These are phyloP conservation scores for Hipposideros larvatus DNA, from an alignment of 2,797 vertebrate species.

Conservation along the genomic window DNA sequence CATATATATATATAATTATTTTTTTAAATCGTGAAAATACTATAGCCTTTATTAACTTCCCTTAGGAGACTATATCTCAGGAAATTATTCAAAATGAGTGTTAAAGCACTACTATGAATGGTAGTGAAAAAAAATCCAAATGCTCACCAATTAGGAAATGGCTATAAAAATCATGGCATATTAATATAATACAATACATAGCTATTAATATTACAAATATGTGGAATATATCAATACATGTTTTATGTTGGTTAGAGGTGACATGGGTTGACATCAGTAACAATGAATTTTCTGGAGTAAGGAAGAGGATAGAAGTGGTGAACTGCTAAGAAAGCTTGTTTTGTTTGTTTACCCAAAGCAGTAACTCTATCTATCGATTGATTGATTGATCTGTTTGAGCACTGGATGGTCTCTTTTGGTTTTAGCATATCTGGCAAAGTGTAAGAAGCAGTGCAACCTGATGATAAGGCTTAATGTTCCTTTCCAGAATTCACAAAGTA, in stretches of 20 bases:
- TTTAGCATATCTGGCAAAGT: not conserved
- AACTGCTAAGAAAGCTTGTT: not conserved
- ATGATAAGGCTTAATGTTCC: conserved; percentile 76
- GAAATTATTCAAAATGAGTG: conserved; percentile 50
- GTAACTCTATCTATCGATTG: not conserved
- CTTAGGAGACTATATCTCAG: conserved; percentile 32
- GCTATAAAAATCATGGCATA: not conserved
- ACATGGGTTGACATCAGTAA: not conserved
- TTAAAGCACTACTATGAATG: not conserved
- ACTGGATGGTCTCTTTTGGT: not conserved
- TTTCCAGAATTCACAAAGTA: conserved; percentile 24
- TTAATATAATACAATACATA: not conserved
- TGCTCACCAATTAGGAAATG: not conserved
- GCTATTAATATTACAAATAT: not conserved
- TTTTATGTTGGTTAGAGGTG: not conserved
- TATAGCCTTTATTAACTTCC: not conserved
- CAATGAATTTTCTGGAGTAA: not conserved
- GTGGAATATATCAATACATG: not conserved
- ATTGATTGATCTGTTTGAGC: not conserved
- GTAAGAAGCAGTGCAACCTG: conserved; percentile 84
- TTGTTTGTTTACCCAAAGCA: not conserved
- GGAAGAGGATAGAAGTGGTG: not conserved
- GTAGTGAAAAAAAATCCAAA: not conserved
- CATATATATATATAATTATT: not conserved
- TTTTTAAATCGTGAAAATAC: conserved; percentile 7